Conservation (phyloP, 1,140 invertebrate species). For the Panulirus ornatus region DNA sequence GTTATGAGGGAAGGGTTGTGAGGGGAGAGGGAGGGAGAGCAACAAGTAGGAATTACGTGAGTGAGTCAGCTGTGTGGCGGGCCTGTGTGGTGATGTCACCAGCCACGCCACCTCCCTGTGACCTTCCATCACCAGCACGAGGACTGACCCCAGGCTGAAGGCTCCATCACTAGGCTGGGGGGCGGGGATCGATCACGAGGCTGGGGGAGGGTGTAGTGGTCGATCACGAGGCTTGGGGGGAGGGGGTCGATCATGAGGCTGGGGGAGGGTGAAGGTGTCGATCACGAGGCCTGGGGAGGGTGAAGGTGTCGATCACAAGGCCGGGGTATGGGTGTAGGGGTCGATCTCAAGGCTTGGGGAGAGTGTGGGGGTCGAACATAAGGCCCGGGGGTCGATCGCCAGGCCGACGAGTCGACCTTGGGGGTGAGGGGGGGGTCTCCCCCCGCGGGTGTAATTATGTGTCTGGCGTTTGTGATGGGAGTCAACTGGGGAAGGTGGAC, state of each 20-base stretch:
- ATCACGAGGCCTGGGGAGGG: background rate
- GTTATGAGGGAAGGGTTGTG: background rate
- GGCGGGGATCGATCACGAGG: no score
- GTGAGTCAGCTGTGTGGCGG: slow-evolving; percentile 17
- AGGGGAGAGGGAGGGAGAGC: background rate
- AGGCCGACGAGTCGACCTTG: background rate
- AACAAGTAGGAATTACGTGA: slow-evolving; percentile 32
- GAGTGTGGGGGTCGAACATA: background rate
- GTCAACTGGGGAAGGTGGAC: no score
- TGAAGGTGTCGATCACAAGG: background rate
- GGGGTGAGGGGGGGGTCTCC: no score
- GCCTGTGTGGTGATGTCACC: background rate
- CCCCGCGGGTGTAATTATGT: no score
- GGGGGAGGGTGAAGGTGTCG: no score
- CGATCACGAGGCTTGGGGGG: background rate
- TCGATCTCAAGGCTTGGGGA: background rate
- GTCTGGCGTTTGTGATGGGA: no score
- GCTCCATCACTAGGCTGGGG: no score
- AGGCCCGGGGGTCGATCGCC: background rate
- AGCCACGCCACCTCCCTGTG: background rate
- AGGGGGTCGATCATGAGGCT: background rate
- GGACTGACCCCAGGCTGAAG: no score
- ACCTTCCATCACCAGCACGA: no score
- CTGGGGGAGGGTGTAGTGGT: no score
- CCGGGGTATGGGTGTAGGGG: background rate